Base-by-base conservation (phyloP, 2,888 invertebrate genomes). In the Thymelicus acteon region DNA sequence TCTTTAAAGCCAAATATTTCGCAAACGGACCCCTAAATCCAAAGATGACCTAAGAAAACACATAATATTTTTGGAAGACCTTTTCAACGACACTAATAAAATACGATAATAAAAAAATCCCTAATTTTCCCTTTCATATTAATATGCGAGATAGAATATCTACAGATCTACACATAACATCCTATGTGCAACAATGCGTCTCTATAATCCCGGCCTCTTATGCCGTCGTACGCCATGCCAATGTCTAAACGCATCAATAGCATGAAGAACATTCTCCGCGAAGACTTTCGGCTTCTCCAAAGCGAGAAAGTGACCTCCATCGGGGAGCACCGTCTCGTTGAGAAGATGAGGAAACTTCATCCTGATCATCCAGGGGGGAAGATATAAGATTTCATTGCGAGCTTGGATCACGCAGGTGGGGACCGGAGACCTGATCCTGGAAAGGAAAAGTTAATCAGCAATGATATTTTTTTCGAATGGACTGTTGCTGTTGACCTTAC, bases 231-330 rank as follows among this genome's bases (percentile, higher is more conserved):
- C 13, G n/a, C 31, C 13, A 66, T 72, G 66, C 69, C 69, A 72
- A 19, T 62, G 63, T 58, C 76, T 75, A 37, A 79, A 77, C 19
- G 72, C 74, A 0, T 54, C 39, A 0, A 78, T 47, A 15, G 80
- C 77, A 7, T 67, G 67, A 64, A 78, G 67, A 3, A 98, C 83
- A 80, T 97, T 97, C 2, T 94, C 85, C n/a, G 96, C 95, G 6
- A 97, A 81, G 0, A 95, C 77, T 73, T 94, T 80, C 0, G 97
- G 97, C 69, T 95, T 90, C 85, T 98, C 97, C 71, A 97, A 92
- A 0, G 97, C 97, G 0, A 96, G 95, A 89, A 97, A 98, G 85
- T 98, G 97, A 0, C 98, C 97, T 3, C 97, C 97, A 6, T 93
- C 84, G 0, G 90, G 81, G 73, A 95, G 85, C 73, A 95, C 91